Conservation (phyloP, 2,797 vertebrate genomes). For the Intellagama lesueurii region DNA sequence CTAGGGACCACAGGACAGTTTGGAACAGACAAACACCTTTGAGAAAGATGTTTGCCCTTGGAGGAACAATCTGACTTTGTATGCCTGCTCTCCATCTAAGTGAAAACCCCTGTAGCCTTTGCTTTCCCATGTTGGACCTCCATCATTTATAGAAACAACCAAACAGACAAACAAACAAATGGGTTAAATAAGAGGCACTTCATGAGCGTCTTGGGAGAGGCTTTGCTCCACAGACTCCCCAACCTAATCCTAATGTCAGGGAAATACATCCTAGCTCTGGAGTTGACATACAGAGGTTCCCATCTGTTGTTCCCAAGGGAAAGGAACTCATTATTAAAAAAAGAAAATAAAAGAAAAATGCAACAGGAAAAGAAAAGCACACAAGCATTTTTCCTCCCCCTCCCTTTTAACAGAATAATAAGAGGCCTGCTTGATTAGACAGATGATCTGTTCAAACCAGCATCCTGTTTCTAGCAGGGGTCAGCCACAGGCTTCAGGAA, state of each 20-base stretch:
- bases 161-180: background rate
- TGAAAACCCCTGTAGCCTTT: background rate
- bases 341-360: background rate
- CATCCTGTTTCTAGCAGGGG: background rate
- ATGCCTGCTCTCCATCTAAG: background rate
- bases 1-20: background rate
- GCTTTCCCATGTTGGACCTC: background rate
- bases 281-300: background rate
- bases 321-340: background rate
- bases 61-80: background rate
- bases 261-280: background rate
- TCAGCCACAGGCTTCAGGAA: background rate
- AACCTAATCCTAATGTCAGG: too few relatives aligned
- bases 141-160: background rate
- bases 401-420: slow-evolving; percentile 2
- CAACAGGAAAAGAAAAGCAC: background rate
- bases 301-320: background rate
- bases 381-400: background rate
- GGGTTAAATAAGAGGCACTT: background rate
- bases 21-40: background rate
- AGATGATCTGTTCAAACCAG: background rate
- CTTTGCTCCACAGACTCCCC: background rate
- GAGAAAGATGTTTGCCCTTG: background rate
- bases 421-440: background rate
- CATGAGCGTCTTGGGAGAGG: background rate